phyloP scores from a whole-genome alignment of 2,888 invertebrate species.

The Mesoligia furuncula region DNA sequence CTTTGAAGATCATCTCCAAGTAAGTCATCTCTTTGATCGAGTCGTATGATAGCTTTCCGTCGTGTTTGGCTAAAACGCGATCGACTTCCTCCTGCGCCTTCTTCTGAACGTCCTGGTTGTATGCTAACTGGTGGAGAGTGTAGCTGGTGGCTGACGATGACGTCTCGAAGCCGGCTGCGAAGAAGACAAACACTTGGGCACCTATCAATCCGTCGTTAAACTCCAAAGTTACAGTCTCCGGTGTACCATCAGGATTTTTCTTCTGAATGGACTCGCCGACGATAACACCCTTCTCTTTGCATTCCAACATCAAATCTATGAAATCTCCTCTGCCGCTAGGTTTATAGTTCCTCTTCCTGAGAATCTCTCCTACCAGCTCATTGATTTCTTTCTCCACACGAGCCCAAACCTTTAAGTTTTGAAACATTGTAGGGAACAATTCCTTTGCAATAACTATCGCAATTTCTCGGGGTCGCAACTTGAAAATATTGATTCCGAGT shows the following conservation, averaged over 20 bases:
- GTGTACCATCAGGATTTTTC: constrained; percentile 65
- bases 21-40: constrained; percentile 72
- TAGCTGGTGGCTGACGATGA: constrained; percentile 78
- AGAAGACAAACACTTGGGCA: constrained; percentile 76
- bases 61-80: constrained; percentile 65
- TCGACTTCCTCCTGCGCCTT: constrained; percentile 76
- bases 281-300: constrained; percentile 68
- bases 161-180: constrained; percentile 81
- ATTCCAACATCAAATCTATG: constrained; percentile 72
- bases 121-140: constrained; percentile 77
- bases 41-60: constrained; percentile 71
- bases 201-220: constrained; percentile 65
- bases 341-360: constrained; percentile 69
- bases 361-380: constrained; percentile 57
- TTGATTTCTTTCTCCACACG: constrained; percentile 45
- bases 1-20: constrained; percentile 71
- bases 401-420: constrained; percentile 38
- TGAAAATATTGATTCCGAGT: constrained; percentile 59
- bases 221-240: constrained; percentile 65
- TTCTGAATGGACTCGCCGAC: constrained; percentile 70
- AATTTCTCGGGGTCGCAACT: constrained; percentile 16
- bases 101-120: constrained; percentile 76
- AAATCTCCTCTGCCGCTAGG: constrained; percentile 73
- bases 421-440: constrained; percentile 46
- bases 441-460: constrained; percentile 23